A percentile compares a stretch with the other conserved stretches of the same genome.
Evolutionary conservation across 2,888 invertebrate genomes (phyloP).

Genomic region (Caenorhabditis sp.): DNA sequence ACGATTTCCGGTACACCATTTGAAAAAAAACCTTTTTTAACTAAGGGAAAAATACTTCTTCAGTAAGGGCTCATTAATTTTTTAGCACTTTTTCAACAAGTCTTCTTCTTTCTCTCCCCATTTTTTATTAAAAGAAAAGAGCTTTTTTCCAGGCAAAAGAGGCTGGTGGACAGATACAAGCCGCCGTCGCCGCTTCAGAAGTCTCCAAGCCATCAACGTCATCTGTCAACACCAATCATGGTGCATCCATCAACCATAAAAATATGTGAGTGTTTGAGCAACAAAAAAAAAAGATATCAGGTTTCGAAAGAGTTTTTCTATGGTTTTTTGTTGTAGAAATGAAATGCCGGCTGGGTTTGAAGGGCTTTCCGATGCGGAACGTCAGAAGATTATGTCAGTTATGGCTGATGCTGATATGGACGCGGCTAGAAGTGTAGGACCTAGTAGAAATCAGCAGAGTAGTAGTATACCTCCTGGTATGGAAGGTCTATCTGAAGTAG

Average conservation of each 20-base stretch:
- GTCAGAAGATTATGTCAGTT: constrained; percentile 77
- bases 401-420: constrained; percentile 72
- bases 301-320: constrained; percentile 21
- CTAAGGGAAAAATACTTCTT: neutral
- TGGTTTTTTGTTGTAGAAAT: neutral
- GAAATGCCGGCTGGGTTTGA: constrained; percentile 60
- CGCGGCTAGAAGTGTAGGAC: neutral
- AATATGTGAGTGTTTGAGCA: neutral
- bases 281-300: neutral
- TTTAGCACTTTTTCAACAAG: neutral
- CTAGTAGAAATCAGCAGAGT: constrained; percentile 5
- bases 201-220: constrained; percentile 34
- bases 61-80: neutral
- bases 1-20: neutral
- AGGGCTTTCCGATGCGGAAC: constrained; percentile 76
- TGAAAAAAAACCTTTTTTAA: neutral
- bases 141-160: constrained; percentile 56
- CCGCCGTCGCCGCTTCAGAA: constrained; percentile 57
- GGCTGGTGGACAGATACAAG: constrained; percentile 63
- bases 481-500: constrained; percentile 75
- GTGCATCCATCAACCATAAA: neutral
- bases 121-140: constrained; percentile 3
- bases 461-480: constrained; percentile 61
- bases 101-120: neutral
- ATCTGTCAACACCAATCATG: neutral